A percentile compares a stretch with the other conserved stretches of the same genome.
Evolutionary conservation across 2,888 invertebrate genomes (phyloP).

Genomic region (Thera britannica): DNA sequence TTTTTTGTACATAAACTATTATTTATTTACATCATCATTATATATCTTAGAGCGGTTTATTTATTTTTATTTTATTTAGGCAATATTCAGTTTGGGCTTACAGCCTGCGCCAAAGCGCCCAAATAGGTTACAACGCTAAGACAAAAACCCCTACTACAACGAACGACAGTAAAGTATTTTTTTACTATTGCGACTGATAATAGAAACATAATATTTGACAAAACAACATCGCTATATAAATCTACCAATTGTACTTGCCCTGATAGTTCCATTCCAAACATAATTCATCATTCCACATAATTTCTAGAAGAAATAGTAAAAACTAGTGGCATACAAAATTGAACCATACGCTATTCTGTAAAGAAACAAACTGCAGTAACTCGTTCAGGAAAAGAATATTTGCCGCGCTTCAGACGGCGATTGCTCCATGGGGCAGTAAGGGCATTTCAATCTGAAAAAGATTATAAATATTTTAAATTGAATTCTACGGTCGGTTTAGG

Average conservation of each 20-base stretch:
- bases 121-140: neutral
- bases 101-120: no score
- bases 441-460: conserved; percentile 95
- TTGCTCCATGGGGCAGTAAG: conserved; percentile 99
- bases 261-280: conserved; percentile 4
- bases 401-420: conserved; percentile 95
- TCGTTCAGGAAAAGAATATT: conserved; percentile 93
- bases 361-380: conserved; percentile 12
- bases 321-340: conserved; percentile 22
- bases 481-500: no score
- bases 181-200: conserved; percentile 1
- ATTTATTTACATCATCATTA: conserved; percentile 8
- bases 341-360: conserved; percentile 4
- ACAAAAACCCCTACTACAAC: neutral
- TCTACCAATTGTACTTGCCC: conserved; percentile 23
- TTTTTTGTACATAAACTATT: neutral
- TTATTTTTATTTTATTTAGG: no score
- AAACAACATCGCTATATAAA: conserved; percentile 26
- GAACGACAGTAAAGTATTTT: conserved; percentile 1
- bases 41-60: neutral
- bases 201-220: conserved; percentile 11
- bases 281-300: conserved; percentile 19
- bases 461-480: no score
- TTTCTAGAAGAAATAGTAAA: conserved; percentile 20
- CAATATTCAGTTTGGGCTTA: no score